A percentile compares a stretch with the other conserved stretches of the same genome.
Evolutionary conservation across 2,797 vertebrate species (phyloP).

Genomic region (Simalia tracyae): DNA sequence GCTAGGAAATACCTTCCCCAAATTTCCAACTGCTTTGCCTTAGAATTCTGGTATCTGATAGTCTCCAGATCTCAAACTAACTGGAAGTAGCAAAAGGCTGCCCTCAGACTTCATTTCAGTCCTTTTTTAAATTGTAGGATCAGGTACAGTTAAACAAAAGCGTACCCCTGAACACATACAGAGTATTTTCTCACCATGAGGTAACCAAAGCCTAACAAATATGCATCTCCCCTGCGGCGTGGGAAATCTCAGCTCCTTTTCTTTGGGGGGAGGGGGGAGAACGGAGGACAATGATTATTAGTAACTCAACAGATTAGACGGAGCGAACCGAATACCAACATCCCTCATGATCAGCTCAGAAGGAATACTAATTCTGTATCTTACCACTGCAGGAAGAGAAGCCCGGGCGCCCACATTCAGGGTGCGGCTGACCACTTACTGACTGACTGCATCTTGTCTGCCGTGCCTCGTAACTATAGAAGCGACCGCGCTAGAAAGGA

Average conservation of each 20-base stretch:
- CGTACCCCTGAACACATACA: neutral
- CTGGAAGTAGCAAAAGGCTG: neutral
- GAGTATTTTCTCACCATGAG: neutral
- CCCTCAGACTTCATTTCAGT: neutral
- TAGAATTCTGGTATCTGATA: neutral
- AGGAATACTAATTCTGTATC: neutral
- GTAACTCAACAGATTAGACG: neutral
- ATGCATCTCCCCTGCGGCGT: no score
- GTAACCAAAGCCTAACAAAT: neutral
- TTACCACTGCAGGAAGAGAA: slow-evolving; percentile 51
- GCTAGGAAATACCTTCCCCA: neutral
- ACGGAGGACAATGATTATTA: neutral
- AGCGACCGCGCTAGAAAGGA: neutral
- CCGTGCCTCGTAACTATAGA: neutral
- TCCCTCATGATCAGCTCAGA: no score
- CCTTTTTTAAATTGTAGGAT: neutral
- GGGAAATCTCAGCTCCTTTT: neutral
- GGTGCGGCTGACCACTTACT: slow-evolving; percentile 24
- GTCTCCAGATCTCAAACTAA: neutral
- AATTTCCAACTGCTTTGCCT: neutral
- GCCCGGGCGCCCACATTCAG: slow-evolving; percentile 27
- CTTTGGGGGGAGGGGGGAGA: accelerated
- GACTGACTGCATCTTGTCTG: slow-evolving; percentile 25
- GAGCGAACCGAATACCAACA: no score
- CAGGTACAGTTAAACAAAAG: neutral